A percentile compares a stretch with the other conserved stretches of the same genome.
These are phyloP conservation scores for Vanessa atalanta DNA, from an alignment of 1,140 invertebrate species.

Conservation along the genomic window DNA sequence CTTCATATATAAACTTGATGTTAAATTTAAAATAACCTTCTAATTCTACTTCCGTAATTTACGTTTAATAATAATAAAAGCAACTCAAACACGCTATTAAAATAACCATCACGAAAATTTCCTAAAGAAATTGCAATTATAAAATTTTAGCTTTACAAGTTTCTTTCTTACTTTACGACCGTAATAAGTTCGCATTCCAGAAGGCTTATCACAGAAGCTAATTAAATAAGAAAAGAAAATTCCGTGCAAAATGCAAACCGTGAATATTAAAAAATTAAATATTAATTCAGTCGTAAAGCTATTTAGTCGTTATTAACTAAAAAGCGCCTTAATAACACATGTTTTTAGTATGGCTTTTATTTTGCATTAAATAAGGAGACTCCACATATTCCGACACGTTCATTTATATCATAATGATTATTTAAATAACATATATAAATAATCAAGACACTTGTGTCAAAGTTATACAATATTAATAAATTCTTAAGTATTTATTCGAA, in stretches of 20 bases:
- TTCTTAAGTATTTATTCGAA: too few relatives aligned
- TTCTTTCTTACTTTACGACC: constrained; percentile 7
- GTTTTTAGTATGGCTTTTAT: too few relatives aligned
- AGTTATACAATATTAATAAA: too few relatives aligned
- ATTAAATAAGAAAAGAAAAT: constrained; percentile 58
- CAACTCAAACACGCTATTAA: background rate
- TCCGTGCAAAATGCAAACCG: constrained; percentile 61
- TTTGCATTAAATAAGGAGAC: too few relatives aligned
- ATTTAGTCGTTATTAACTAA: background rate
- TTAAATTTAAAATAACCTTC: too few relatives aligned
- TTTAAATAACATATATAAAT: too few relatives aligned
- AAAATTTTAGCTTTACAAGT: constrained; percentile 13
- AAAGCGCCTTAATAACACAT: too few relatives aligned
- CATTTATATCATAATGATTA: too few relatives aligned
- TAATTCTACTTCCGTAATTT: too few relatives aligned
- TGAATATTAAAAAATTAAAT: constrained; percentile 24
- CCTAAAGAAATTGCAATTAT: constrained; percentile 14
- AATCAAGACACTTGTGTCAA: too few relatives aligned
- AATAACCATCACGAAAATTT: background rate
- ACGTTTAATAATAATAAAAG: background rate
- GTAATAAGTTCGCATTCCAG: constrained; percentile 41
- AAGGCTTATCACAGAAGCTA: constrained; percentile 53
- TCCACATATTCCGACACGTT: too few relatives aligned
- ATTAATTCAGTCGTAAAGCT: constrained; percentile 1
- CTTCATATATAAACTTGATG: too few relatives aligned